Percentiles rank a stretch among this genome's conserved stretches.
Conservation (phyloP, 1,140 invertebrate genomes). For the Lepidostoma basale region DNA sequence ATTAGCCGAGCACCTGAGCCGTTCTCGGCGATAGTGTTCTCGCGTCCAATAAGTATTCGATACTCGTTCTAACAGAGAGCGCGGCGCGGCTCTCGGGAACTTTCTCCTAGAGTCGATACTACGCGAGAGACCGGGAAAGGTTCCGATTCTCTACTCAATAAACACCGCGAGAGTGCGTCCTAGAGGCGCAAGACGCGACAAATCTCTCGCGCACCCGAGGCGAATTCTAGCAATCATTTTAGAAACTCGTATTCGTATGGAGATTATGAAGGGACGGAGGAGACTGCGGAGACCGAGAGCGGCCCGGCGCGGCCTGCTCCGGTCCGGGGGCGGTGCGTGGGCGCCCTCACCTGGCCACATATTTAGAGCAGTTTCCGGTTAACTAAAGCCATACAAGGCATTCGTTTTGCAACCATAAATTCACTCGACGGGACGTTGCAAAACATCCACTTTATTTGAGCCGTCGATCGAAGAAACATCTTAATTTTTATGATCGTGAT, state of each 20-base stretch:
- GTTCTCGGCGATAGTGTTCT: neutral
- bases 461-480: no score
- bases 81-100: conserved; percentile 14
- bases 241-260: no score
- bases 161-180: neutral
- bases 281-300: neutral
- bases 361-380: conserved; percentile 31
- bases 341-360: conserved; percentile 6
- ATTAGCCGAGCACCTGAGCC: neutral
- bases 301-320: neutral
- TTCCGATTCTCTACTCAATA: neutral
- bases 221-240: neutral
- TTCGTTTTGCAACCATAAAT: neutral
- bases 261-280: neutral
- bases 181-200: neutral
- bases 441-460: no score
- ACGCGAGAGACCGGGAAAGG: neutral
- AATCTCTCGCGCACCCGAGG: neutral
- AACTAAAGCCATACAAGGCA: conserved; percentile 6
- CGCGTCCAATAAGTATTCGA: no score
- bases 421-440: neutral
- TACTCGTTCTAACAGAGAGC: no score
- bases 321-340: conserved; percentile 1
- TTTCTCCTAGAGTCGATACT: conserved; percentile 10
- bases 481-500: no score